Conservation (phyloP, 2,888 invertebrate genomes). For the Cistogaster globosa region DNA sequence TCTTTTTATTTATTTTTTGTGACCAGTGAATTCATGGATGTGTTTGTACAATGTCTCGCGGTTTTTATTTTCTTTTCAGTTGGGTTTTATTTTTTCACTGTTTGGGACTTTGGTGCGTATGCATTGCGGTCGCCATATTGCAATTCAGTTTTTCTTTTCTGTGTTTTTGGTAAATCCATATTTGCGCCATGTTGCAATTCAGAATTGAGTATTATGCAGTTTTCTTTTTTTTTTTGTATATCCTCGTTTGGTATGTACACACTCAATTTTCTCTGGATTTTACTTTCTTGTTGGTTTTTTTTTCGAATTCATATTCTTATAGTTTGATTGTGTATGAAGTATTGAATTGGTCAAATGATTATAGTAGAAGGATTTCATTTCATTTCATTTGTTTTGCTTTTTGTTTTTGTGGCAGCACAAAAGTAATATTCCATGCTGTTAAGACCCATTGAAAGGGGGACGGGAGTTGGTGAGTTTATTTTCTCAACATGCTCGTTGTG, state of each 20-base stretch:
- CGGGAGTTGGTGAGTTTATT: background rate
- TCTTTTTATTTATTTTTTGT: slow-evolving; percentile 55
- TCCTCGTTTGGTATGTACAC: slow-evolving; percentile 26
- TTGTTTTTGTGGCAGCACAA: slow-evolving; percentile 27
- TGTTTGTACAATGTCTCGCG: slow-evolving; percentile 72
- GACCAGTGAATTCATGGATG: slow-evolving; percentile 66
- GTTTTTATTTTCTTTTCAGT: slow-evolving; percentile 68
- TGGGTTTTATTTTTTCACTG: slow-evolving; percentile 23
- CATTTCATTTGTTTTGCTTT: slow-evolving; percentile 10
- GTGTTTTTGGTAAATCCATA: slow-evolving; percentile 33
- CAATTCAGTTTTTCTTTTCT: slow-evolving; percentile 75
- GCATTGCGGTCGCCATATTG: slow-evolving; percentile 82
- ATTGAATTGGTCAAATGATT: slow-evolving; percentile 63
- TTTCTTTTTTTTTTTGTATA: too few relatives aligned
- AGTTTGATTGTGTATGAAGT: slow-evolving; percentile 53
- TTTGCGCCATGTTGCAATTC: slow-evolving; percentile 57
- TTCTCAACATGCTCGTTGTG: slow-evolving; percentile 11
- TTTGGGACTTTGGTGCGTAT: slow-evolving; percentile 72
- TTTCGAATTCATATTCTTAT: slow-evolving; percentile 25
- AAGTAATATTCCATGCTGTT: slow-evolving; percentile 34
- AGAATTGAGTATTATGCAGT: slow-evolving; percentile 43
- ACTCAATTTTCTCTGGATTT: slow-evolving; percentile 35
- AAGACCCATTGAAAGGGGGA: background rate
- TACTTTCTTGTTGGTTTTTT: slow-evolving; percentile 1
- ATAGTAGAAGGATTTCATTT: slow-evolving; percentile 56